These are phyloP conservation scores for Sander lucioperca DNA, from an alignment of 2,113 vertebrate genomes.

Conservation along the genomic window DNA sequence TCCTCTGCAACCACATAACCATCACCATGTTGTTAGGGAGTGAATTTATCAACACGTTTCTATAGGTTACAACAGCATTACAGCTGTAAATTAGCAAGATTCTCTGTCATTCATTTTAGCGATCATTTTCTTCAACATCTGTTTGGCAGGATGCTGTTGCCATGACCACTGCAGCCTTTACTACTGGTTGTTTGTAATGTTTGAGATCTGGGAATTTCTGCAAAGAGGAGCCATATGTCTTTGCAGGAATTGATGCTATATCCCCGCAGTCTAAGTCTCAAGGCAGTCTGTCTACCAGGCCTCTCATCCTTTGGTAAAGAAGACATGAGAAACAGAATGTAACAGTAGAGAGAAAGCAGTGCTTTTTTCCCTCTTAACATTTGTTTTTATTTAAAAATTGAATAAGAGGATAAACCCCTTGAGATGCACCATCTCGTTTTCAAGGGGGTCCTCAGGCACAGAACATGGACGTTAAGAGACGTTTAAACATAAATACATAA, in stretches of 20 bases:
- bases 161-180: conserved; percentile 15
- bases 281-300: conserved; percentile 8
- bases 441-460: too few species aligned
- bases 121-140: too few species aligned
- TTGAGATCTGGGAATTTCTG: conserved; percentile 31
- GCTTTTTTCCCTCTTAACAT: background rate
- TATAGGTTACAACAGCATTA: too few species aligned
- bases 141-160: conserved; percentile 1
- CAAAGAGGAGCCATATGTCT: conserved; percentile 22
- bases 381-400: too few species aligned
- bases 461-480: too few species aligned
- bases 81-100: too few species aligned
- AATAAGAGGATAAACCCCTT: too few species aligned
- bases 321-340: background rate
- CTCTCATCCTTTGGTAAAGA: conserved; percentile 18
- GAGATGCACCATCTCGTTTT: too few species aligned
- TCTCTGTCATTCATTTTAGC: background rate
- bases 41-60: too few species aligned
- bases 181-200: background rate
- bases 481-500: too few species aligned
- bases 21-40: too few species aligned
- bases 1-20: too few species aligned
- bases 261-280: conserved; percentile 11
- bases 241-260: background rate
- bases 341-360: conserved; percentile 8